Evolutionary conservation across 2,113 vertebrate species (phyloP), one percentile per base, ranked within the genome.

Genomic region (Procavia capensis): DNA sequence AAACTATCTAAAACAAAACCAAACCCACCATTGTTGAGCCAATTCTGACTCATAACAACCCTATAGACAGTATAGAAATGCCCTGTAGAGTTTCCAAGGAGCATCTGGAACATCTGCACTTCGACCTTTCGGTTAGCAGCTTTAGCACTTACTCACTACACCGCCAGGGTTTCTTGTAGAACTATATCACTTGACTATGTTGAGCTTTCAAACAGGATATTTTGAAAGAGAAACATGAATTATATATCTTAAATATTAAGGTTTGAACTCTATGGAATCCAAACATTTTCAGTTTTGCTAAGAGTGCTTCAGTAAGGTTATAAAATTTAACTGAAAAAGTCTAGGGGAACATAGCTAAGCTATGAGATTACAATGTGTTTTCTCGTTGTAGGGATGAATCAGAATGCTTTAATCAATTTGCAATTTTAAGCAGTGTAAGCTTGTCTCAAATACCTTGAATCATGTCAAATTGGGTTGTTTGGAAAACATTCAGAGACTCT

Each of bases 401-500:
- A 50, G 43, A 96, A 87, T 95, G 82, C 1, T 81, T 92, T 74
- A 36, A 96, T 91, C 34, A 82, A 9, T 76, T 95, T 96, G 1
- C 10, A 90, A 81, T 81, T 90, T 97, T 31, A 88, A 59, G 36
- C 29, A 94, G 25, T 57, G 59, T 79, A 50, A 81, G 22, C 13
- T 88, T 88, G 3, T 87, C 96, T 87, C 36, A 93, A 88, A 63
- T 76, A 72, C 16, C 1, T 70, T 45, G 22, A 89, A 86, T 92
- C 29, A 45, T 29, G 10, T 79, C 79, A 87, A 36, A 95, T 14
- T 47, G 25, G 24, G 25, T 36, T 82, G 10, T 89, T 95, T 43
- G 47, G n/a, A 89, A 96, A 93, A 54, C 24, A 64, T 34, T 31
- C 6, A 63, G 50, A 90, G 9, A n/a, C 22, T 95, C 34, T 92